Evolutionary conservation across 2,888 invertebrate species (phyloP).

Genomic region (Drosophila emarginata): DNA sequence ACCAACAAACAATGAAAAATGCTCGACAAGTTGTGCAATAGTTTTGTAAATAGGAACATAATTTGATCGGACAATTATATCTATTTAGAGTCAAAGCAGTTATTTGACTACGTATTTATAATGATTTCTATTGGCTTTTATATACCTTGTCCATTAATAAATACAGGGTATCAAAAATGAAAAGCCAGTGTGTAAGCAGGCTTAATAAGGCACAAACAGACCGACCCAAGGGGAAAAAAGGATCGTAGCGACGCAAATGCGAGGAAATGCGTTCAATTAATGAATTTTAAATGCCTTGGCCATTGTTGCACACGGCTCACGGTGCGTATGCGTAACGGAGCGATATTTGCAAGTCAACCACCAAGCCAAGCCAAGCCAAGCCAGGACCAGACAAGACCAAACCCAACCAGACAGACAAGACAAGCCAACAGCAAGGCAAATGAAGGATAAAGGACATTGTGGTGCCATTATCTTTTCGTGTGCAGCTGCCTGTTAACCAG

Average conservation of each 20-base stretch:
- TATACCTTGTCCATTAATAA: not conserved
- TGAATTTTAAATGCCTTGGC: conserved; percentile 70
- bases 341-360: conserved; percentile 67
- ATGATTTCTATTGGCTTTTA: not conserved
- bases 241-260: conserved; percentile 12
- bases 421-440: conserved; percentile 29
- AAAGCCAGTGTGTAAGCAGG: not conserved
- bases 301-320: conserved; percentile 57
- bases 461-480: conserved; percentile 50
- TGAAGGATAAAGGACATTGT: conserved; percentile 58
- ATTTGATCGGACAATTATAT: no score
- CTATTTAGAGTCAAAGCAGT: no score
- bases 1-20: not conserved
- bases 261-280: conserved; percentile 67
- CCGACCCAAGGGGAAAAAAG: not conserved
- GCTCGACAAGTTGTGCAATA: not conserved
- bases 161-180: not conserved
- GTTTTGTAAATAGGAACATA: not conserved
- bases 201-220: conserved; percentile 32
- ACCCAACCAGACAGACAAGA: not conserved
- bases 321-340: conserved; percentile 59
- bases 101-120: not conserved
- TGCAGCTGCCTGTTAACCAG: conserved; percentile 31
- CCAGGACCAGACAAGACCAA: conserved; percentile 1
- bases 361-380: conserved; percentile 31